These are phyloP conservation scores for Cepaea nemoralis DNA, from an alignment of 1,140 invertebrate genomes.

Conservation along the genomic window DNA sequence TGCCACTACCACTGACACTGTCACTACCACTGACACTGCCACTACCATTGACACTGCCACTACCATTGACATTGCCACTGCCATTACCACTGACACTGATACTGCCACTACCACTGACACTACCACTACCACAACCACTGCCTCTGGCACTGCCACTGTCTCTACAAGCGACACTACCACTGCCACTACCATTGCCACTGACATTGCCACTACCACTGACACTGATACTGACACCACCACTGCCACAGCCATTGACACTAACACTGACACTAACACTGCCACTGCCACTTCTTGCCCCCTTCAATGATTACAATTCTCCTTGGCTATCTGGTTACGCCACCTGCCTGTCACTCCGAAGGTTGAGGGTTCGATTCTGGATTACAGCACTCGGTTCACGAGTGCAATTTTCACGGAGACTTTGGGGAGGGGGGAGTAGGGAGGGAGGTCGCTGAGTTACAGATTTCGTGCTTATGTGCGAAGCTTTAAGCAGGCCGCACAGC, in stretches of 20 bases:
- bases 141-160: too few species aligned
- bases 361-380: too few species aligned
- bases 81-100: not conserved
- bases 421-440: not conserved
- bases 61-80: too few species aligned
- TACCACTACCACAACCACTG: not conserved
- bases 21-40: not conserved
- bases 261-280: too few species aligned
- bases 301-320: not conserved
- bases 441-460: not conserved
- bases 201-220: not conserved
- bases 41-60: conserved; percentile 1
- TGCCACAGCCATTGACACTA: not conserved
- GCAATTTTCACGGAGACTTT: too few species aligned
- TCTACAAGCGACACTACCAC: not conserved
- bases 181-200: not conserved
- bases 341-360: too few species aligned
- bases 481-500: too few species aligned
- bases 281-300: not conserved
- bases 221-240: not conserved
- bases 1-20: conserved; percentile 2
- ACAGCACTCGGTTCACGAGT: too few species aligned
- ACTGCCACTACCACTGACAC: conserved; percentile 3
- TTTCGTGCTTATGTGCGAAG: too few species aligned
- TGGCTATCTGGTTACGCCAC: not conserved